Evolutionary conservation across 2,888 invertebrate species (phyloP).

Genomic region (Hoplodrina blanda): DNA sequence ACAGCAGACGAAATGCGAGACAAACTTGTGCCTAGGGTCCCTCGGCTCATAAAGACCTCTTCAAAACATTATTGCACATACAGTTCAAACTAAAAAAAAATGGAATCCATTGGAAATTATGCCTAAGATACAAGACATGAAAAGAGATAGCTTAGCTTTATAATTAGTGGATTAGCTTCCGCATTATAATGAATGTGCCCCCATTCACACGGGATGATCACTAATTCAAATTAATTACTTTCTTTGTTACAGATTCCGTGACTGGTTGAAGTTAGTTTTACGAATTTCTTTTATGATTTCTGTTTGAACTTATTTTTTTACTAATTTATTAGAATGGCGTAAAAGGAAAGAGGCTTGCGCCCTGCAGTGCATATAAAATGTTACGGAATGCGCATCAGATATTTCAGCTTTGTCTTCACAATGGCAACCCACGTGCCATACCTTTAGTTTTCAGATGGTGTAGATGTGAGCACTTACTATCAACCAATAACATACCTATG

Average conservation of each 20-base stretch:
- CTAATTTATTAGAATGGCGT: neutral
- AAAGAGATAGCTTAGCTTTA: slow-evolving; percentile 22
- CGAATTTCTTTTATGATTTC: slow-evolving; percentile 15
- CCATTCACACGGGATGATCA: slow-evolving; percentile 41
- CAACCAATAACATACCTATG: too few relatives aligned
- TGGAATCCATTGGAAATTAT: neutral
- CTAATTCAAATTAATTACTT: slow-evolving; percentile 46
- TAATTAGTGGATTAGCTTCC: slow-evolving; percentile 7
- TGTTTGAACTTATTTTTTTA: neutral
- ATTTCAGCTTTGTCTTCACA: neutral
- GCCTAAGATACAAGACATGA: neutral
- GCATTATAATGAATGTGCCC: slow-evolving; percentile 31
- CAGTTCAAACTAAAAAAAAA: neutral
- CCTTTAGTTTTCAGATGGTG: neutral
- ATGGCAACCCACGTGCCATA: neutral
- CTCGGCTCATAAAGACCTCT: neutral
- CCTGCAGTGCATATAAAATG: neutral
- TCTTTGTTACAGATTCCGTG: slow-evolving; percentile 40
- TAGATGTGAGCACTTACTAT: neutral
- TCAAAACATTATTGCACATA: neutral
- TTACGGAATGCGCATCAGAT: neutral
- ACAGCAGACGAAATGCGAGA: slow-evolving; percentile 39
- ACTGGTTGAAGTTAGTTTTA: slow-evolving; percentile 8
- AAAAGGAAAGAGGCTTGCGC: neutral
- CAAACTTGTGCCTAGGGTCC: slow-evolving; percentile 26